Conservation (phyloP, 2,797 vertebrate genomes). For the Phataginus tricuspis region DNA sequence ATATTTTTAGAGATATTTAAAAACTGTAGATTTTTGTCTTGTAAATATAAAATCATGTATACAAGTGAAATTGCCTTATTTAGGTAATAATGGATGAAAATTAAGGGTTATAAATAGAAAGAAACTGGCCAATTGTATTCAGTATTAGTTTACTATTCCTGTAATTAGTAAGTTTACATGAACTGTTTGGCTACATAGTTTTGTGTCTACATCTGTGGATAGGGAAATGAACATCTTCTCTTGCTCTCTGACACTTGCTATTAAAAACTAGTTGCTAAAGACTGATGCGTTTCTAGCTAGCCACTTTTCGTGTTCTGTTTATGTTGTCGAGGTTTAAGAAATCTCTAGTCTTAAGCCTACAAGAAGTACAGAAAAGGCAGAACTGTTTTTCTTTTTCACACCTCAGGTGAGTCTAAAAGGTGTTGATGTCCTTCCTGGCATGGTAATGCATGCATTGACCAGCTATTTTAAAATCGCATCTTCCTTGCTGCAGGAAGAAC, state of each 20-base stretch:
- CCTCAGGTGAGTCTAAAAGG: background rate
- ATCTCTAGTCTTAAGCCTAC: background rate
- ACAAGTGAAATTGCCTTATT: background rate
- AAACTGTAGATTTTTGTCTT: constrained; percentile 29
- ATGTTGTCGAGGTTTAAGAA: background rate
- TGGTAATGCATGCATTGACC: background rate
- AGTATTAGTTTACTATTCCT: constrained; percentile 32
- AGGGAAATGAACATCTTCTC: background rate
- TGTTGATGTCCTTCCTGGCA: background rate
- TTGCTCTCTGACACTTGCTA: constrained; percentile 38
- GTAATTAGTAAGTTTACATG: background rate
- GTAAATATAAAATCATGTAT: background rate
- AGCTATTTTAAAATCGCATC: background rate
- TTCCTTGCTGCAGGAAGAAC: background rate
- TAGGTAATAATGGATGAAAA: constrained; percentile 2
- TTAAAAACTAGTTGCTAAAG: constrained; percentile 38
- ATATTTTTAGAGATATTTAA: background rate
- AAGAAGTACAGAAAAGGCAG: background rate
- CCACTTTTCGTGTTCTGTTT: background rate
- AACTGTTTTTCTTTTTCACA: background rate
- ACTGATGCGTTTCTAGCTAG: background rate
- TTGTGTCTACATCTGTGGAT: background rate
- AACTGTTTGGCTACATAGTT: background rate
- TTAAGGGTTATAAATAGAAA: background rate
- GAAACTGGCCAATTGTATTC: background rate